Base-by-base conservation (phyloP, 2,797 vertebrate species). In the Acestrorhynchus altus region DNA sequence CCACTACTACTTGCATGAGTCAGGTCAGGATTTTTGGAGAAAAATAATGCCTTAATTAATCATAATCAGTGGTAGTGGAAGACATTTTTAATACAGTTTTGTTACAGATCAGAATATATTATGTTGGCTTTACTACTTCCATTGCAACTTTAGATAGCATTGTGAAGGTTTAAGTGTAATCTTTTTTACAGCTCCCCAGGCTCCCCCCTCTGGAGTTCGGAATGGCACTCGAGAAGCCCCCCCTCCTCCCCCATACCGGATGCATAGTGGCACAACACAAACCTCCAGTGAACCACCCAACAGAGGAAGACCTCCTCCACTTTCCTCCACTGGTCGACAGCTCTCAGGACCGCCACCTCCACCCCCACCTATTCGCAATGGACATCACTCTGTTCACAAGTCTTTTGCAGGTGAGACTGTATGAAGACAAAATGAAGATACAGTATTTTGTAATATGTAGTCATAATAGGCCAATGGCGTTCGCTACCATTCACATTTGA, bases 291-390 rank as follows among this genome's bases (percentile, higher is more conserved):
- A 96, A 71, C 92, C 52, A 86, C 72, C 11, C 89, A 81, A 81
- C 91, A 94, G 81, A 66, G 92, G 87, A 0, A 96, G 95, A 5
- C 94, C 94, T 0, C 95, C 94, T 0, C 96, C 95, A 1, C 89
- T 89, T 7, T 81, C 81, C 70, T 89, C 95, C 40, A 90, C 95
- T 92, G 94, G 0, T 96, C 96, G 4, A 93, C 95, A 0, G 95
- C 92, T 42, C 39, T 71, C 81, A 46, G 96, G 95, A 0, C 95
- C 96, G 0, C 95, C 95, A 0, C 96, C 96, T 0, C 95, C 95
- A 0, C 97, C 96, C 0, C 97, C 96, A 0, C 97, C 97, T 0
- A 68, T 97, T 80, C 93, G 97, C 56, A 99, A 99, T 0, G 97
- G 97, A 74, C 96, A 98, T 90, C 90, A 94, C 76, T 85, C 92